A percentile compares a stretch with the other conserved stretches of the same genome.
phyloP scores from a whole-genome alignment of 2,797 vertebrate species.

The Protonibea diacanthus region DNA sequence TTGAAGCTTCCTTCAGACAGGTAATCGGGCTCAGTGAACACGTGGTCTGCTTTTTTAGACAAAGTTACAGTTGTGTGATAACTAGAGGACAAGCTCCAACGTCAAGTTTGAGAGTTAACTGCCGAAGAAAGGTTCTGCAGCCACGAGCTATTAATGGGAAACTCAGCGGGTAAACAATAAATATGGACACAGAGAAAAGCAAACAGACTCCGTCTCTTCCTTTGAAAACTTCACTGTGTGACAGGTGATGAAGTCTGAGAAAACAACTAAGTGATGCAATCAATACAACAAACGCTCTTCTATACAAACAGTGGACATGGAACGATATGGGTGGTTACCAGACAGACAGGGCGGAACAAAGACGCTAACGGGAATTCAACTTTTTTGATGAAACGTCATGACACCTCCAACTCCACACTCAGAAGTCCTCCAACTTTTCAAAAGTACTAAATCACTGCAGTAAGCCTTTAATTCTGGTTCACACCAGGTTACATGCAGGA shows the following conservation, averaged over 20 bases:
- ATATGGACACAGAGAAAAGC: background rate
- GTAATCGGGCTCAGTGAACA: background rate
- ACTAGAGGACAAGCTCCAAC: background rate
- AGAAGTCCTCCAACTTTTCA: background rate
- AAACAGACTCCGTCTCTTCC: background rate
- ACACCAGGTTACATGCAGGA: background rate
- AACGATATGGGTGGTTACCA: background rate
- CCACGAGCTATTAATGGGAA: background rate
- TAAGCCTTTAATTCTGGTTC: background rate
- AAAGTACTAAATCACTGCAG: background rate
- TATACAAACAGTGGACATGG: too few relatives aligned
- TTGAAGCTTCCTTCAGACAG: background rate
- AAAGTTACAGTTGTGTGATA: background rate
- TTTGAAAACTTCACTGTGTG: background rate
- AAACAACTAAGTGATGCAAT: too few relatives aligned
- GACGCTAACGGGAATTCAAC: too few relatives aligned
- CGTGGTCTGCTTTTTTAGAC: background rate
- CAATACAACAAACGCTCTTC: too few relatives aligned
- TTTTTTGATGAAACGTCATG: too few relatives aligned
- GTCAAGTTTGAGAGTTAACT: background rate
- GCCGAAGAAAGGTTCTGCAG: background rate
- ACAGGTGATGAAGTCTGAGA: background rate
- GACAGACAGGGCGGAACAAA: background rate
- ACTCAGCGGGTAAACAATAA: slow-evolving; percentile 1
- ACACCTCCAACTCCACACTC: background rate